These are phyloP conservation scores for Cylloceria caligata DNA, from an alignment of 2,888 invertebrate genomes.

Conservation along the genomic window DNA sequence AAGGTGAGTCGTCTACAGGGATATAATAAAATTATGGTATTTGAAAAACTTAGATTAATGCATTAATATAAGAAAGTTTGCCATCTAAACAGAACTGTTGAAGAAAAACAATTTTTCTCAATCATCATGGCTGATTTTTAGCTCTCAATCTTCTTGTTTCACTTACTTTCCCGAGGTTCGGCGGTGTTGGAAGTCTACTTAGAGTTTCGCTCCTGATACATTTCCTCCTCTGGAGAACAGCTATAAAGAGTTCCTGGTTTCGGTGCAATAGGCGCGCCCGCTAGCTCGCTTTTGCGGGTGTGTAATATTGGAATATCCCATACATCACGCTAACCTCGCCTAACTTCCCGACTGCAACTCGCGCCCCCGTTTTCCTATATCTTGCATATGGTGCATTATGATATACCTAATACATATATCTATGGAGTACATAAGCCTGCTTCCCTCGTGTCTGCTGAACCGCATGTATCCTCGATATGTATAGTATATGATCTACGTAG, in stretches of 20 bases:
- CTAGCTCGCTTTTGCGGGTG: constrained; percentile 55
- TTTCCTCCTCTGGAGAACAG: constrained; percentile 62
- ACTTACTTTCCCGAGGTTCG: constrained; percentile 42
- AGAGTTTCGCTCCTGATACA: constrained; percentile 48
- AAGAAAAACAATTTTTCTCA: constrained; percentile 9
- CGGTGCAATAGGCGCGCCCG: constrained; percentile 56
- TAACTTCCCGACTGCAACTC: constrained; percentile 66
- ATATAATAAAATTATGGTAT: background rate
- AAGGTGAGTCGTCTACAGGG: constrained; percentile 77
- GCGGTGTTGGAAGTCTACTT: constrained; percentile 4
- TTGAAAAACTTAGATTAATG: background rate
- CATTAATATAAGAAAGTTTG: background rate
- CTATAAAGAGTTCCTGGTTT: constrained; percentile 75
- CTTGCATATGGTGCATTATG: background rate
- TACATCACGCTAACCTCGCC: constrained; percentile 74
- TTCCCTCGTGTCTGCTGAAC: constrained; percentile 21
- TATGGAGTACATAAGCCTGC: constrained; percentile 35
- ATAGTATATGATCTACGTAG: background rate
- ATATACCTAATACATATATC: background rate
- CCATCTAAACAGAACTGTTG: background rate
- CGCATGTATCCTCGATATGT: constrained; percentile 31
- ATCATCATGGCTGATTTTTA: constrained; percentile 14
- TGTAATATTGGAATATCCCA: constrained; percentile 76
- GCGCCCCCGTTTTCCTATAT: constrained; percentile 58
- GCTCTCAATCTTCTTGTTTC: constrained; percentile 29